phyloP scores from a whole-genome alignment of 2,888 invertebrate genomes.

The Drosophila koepferae region DNA sequence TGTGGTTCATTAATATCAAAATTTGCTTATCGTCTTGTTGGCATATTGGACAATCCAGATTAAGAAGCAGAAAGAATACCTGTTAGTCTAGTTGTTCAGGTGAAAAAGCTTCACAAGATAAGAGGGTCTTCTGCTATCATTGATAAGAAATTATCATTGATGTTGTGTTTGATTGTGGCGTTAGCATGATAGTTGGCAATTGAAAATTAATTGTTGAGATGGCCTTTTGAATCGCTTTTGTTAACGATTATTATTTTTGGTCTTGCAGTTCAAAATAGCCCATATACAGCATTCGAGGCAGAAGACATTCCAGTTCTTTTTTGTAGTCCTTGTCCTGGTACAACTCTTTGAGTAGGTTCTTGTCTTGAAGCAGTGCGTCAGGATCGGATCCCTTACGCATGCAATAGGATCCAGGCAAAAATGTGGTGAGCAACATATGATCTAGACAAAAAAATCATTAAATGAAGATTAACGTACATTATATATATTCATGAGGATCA shows the following conservation, averaged over 20 bases:
- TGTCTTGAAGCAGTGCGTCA: slow-evolving; percentile 10
- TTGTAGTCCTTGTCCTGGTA: slow-evolving; percentile 20
- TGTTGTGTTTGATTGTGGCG: not conserved
- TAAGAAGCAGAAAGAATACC: not conserved
- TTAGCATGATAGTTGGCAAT: not conserved
- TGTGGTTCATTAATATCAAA: not conserved
- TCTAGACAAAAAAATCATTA: slow-evolving; percentile 19
- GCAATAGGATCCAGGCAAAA: slow-evolving; percentile 29
- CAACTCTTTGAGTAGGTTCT: not conserved
- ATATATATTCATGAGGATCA: slow-evolving; percentile 7
- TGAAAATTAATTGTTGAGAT: not conserved
- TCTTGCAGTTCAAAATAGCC: slow-evolving; percentile 62
- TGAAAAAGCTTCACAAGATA: slow-evolving; percentile 2
- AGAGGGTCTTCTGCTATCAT: not conserved
- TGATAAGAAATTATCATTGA: slow-evolving; percentile 1
- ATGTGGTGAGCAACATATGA: slow-evolving; percentile 25
- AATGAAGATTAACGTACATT: not conserved
- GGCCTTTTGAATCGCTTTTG: not conserved
- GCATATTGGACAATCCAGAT: not conserved
- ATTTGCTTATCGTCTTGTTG: not conserved
- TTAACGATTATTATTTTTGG: not conserved
- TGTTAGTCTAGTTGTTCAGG: not conserved
- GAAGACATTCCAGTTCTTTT: slow-evolving; percentile 30
- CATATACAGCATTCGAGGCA: slow-evolving; percentile 54
- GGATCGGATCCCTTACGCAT: slow-evolving; percentile 26